A percentile compares a stretch with the other conserved stretches of the same genome.
Evolutionary conservation across 2,113 vertebrate genomes (phyloP).

Genomic region (Coptodon rendalli): DNA sequence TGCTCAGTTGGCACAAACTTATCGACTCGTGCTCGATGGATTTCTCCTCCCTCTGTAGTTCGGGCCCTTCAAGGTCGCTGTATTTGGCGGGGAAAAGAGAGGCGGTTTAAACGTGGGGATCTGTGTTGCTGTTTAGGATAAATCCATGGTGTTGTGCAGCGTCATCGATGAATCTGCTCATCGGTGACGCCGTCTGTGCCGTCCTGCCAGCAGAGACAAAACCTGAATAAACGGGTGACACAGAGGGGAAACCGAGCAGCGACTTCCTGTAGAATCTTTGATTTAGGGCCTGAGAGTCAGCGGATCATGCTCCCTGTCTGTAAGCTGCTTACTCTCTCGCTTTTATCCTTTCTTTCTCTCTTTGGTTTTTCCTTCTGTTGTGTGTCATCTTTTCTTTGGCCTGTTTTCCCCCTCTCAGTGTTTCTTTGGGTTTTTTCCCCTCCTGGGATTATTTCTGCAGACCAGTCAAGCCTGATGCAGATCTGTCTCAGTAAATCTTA

Average conservation of each 20-base stretch:
- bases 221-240: background rate
- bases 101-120: background rate
- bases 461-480: background rate
- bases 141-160: background rate
- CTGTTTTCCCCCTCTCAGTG: background rate
- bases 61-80: background rate
- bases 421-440: background rate
- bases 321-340: background rate
- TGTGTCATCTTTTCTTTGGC: background rate
- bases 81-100: background rate
- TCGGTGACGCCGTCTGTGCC: background rate
- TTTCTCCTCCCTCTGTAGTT: background rate
- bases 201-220: background rate
- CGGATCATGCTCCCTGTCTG: background rate
- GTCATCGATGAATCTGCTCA: background rate
- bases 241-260: background rate
- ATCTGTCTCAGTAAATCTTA: background rate
- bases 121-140: background rate
- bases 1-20: background rate
- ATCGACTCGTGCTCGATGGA: background rate
- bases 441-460: background rate
- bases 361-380: background rate
- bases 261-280: background rate
- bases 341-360: background rate
- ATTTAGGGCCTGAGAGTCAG: background rate